Conservation (phyloP, 2,888 invertebrate genomes). For the Polylopha cassiicola region DNA sequence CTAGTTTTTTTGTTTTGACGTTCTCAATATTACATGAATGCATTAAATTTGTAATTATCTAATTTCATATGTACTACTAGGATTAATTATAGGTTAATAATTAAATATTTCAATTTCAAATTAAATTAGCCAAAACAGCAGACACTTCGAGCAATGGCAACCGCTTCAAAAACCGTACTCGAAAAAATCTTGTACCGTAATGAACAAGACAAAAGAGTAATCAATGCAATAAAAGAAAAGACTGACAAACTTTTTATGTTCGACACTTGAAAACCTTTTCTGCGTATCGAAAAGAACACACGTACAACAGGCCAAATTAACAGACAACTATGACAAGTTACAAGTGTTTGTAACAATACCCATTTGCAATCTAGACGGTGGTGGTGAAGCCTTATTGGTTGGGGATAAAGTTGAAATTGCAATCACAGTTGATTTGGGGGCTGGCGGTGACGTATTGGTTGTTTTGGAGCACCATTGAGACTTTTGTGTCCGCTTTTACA, state of each 20-base stretch:
- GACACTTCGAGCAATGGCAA: slow-evolving; percentile 4
- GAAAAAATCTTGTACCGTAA: slow-evolving; percentile 19
- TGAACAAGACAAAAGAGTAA: slow-evolving; percentile 51
- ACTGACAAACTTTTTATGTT: slow-evolving; percentile 42
- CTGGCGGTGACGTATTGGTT: slow-evolving; percentile 23
- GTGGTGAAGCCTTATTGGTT: slow-evolving; percentile 24
- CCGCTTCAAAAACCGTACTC: slow-evolving; percentile 6
- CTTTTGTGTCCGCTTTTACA: slow-evolving; percentile 55
- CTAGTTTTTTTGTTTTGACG: too few species aligned
- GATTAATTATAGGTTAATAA: too few species aligned
- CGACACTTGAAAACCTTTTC: slow-evolving; percentile 51
- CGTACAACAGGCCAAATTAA: slow-evolving; percentile 65
- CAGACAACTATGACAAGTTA: slow-evolving; percentile 72
- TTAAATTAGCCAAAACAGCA: neutral
- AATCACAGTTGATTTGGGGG: slow-evolving; percentile 5
- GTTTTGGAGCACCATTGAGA: slow-evolving; percentile 45
- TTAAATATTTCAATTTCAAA: too few species aligned
- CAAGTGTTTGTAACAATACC: slow-evolving; percentile 56
- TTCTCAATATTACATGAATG: too few species aligned
- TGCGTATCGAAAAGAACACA: slow-evolving; percentile 51
- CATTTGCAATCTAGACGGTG: slow-evolving; percentile 23
- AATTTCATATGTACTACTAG: too few species aligned
- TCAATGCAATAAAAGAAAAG: slow-evolving; percentile 44
- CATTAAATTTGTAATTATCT: too few species aligned
- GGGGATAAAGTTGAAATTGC: slow-evolving; percentile 31